Evolutionary conservation across 2,113 vertebrate species (phyloP).

Genomic region (Phrynosoma platyrhinos): DNA sequence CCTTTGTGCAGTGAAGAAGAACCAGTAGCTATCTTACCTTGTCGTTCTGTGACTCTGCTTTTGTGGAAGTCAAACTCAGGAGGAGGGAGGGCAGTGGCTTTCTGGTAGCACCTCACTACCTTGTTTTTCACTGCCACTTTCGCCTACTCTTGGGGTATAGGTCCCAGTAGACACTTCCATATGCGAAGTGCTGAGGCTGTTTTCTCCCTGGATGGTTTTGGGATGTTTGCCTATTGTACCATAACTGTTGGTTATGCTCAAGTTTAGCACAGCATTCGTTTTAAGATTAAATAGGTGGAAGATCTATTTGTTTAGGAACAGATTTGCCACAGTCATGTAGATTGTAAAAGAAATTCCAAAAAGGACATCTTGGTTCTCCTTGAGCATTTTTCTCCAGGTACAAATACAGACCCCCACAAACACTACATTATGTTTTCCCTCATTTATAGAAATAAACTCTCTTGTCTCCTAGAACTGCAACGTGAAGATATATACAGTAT

Average conservation of each 20-base stretch:
- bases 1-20: not conserved
- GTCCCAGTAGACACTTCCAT: not conserved
- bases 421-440: not conserved
- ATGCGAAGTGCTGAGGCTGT: not conserved
- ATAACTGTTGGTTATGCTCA: not conserved
- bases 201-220: not conserved
- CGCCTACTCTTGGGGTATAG: no score
- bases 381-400: not conserved
- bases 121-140: not conserved
- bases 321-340: not conserved
- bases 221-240: not conserved
- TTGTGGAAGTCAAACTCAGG: not conserved
- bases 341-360: not conserved
- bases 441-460: conserved; percentile 32
- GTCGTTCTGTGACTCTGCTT: no score
- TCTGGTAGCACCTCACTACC: not conserved
- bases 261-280: no score
- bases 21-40: no score
- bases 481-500: conserved; percentile 92
- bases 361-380: no score
- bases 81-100: not conserved
- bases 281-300: no score
- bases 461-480: conserved; percentile 79
- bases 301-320: not conserved
- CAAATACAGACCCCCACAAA: not conserved